Evolutionary conservation across 2,113 vertebrate species (phyloP).

Genomic region (Petrocephalus zakoni): DNA sequence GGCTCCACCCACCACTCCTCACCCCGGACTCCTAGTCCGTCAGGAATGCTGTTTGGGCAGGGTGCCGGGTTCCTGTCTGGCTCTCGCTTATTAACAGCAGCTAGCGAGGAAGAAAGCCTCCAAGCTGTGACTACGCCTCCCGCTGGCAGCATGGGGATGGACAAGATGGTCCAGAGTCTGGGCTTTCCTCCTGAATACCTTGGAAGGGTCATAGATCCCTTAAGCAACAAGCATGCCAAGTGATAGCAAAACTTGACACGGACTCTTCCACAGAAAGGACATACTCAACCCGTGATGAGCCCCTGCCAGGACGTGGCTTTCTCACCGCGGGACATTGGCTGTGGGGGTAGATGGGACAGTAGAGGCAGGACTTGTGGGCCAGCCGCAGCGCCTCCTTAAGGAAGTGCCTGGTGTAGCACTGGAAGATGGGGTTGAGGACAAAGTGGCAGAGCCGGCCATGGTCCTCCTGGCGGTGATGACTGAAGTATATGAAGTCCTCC

Average conservation of each 20-base stretch:
- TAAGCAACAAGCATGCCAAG: background rate
- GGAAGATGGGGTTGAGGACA: slow-evolving; percentile 65
- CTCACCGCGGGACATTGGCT: slow-evolving; percentile 61
- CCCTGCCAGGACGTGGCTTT: background rate
- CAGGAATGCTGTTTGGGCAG: slow-evolving; percentile 42
- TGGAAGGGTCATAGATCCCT: background rate
- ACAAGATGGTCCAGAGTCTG: background rate
- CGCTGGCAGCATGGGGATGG: slow-evolving; percentile 21
- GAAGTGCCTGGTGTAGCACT: slow-evolving; percentile 66
- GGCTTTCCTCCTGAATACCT: background rate
- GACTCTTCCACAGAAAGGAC: background rate
- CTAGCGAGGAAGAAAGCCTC: slow-evolving; percentile 48
- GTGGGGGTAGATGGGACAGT: slow-evolving; percentile 67
- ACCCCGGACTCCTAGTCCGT: background rate
- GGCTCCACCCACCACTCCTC: background rate
- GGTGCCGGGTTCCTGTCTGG: slow-evolving; percentile 33
- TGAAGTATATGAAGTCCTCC: slow-evolving; percentile 84
- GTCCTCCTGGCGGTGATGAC: slow-evolving; percentile 68
- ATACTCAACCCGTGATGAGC: background rate
- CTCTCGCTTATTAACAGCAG: slow-evolving; percentile 40
- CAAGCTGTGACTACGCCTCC: slow-evolving; percentile 35
- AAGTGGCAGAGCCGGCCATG: slow-evolving; percentile 77
- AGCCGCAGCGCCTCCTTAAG: slow-evolving; percentile 82
- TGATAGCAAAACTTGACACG: background rate
- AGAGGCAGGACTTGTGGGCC: slow-evolving; percentile 74